Evolutionary conservation across 1,140 invertebrate species (phyloP).

Genomic region (Drosophila erecta): DNA sequence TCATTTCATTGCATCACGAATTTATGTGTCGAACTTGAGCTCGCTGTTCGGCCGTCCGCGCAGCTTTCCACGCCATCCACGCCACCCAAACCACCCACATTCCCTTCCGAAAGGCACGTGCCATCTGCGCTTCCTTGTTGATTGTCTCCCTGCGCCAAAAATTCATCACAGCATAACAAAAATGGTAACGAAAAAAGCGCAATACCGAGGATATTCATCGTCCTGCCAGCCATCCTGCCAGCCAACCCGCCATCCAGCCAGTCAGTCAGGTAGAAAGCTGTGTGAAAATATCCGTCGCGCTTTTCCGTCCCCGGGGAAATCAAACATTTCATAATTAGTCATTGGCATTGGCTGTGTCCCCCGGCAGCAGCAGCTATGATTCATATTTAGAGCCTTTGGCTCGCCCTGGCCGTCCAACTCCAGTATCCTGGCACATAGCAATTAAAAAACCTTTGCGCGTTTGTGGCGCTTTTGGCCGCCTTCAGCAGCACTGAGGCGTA

Average conservation of each 20-base stretch:
- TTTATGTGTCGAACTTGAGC: constrained; percentile 57
- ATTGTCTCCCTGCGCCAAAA: constrained; percentile 60
- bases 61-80: background rate
- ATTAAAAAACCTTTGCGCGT: constrained; percentile 74
- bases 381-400: constrained; percentile 60
- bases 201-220: constrained; percentile 61
- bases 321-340: constrained; percentile 85
- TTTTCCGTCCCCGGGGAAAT: constrained; percentile 76
- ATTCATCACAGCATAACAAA: constrained; percentile 48
- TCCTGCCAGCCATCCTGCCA: constrained; percentile 41
- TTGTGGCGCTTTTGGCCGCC: constrained; percentile 59
- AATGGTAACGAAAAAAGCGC: constrained; percentile 47
- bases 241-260: constrained; percentile 35
- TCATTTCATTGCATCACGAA: constrained; percentile 76
- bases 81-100: background rate
- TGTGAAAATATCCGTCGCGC: constrained; percentile 74
- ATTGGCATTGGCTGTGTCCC: constrained; percentile 69
- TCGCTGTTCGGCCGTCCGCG: background rate
- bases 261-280: constrained; percentile 47
- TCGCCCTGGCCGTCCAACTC: constrained; percentile 14
- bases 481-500: constrained; percentile 68
- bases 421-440: constrained; percentile 60
- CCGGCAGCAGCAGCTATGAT: constrained; percentile 61
- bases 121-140: constrained; percentile 59
- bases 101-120: constrained; percentile 32